Conservation (phyloP, 2,797 vertebrate genomes). For the Florisuga fusca region DNA sequence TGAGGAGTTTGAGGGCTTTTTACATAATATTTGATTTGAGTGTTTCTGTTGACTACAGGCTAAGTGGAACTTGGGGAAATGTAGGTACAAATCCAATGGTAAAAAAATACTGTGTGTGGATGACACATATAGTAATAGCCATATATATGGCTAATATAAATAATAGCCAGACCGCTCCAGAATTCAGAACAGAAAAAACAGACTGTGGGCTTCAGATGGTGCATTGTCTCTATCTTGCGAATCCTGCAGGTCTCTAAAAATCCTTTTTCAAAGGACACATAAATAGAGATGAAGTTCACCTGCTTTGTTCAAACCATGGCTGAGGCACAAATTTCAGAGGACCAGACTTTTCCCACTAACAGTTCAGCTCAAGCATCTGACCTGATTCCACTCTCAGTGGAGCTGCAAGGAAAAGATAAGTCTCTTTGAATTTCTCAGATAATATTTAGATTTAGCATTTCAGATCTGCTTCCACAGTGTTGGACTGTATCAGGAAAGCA, state of each 20-base stretch:
- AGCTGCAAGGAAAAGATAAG: neutral
- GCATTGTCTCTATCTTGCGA: neutral
- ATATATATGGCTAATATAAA: neutral
- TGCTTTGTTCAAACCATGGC: neutral
- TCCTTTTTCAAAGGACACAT: neutral
- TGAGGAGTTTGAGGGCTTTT: neutral
- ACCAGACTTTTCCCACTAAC: neutral
- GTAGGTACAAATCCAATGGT: neutral
- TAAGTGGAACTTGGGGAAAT: neutral
- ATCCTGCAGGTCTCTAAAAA: neutral
- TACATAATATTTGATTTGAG: neutral
- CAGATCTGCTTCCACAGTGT: neutral
- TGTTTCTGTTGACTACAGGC: neutral
- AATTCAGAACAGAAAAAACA: neutral
- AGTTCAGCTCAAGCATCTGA: neutral
- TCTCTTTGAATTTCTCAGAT: neutral
- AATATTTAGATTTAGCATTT: neutral
- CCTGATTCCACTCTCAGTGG: neutral
- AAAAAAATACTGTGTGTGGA: neutral
- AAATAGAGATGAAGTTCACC: neutral
- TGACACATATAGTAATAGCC: neutral
- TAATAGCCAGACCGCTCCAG: neutral
- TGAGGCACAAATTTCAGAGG: neutral
- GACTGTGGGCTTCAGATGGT: neutral
- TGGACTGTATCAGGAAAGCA: neutral